A percentile compares a stretch with the other conserved stretches of the same genome.
phyloP scores from a whole-genome alignment of 2,888 invertebrate species.

The Drosophila anomelani region DNA sequence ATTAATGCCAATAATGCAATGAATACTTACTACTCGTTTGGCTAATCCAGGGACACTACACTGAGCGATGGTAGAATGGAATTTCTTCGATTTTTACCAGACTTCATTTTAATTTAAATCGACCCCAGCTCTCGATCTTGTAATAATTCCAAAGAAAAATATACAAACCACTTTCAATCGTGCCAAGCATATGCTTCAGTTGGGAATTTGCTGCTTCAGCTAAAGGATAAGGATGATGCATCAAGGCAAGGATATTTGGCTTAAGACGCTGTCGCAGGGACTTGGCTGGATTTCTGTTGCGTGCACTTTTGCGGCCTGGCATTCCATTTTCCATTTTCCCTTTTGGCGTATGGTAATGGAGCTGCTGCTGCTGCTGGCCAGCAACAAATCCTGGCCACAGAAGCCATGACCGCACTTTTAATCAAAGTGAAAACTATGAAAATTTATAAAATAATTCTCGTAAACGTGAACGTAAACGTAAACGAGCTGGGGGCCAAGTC shows the following conservation, averaged over 20 bases:
- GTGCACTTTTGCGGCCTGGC: conserved; percentile 40
- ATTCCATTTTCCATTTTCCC: conserved; percentile 10
- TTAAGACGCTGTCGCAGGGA: conserved; percentile 22
- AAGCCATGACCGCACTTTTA: conserved; percentile 75
- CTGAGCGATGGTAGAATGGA: not conserved
- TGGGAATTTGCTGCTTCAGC: not conserved
- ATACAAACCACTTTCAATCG: not conserved
- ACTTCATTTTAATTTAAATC: not conserved
- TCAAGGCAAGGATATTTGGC: conserved; percentile 4
- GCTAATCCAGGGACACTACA: conserved; percentile 19
- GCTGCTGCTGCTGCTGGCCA: conserved; percentile 32
- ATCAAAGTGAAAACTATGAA: conserved; percentile 79
- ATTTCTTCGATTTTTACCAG: not conserved
- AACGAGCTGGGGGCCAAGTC: conserved; percentile 25
- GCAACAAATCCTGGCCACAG: conserved; percentile 62
- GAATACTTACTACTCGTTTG: conserved; percentile 36
- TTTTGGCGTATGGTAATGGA: conserved; percentile 57
- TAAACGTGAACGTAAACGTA: conserved; percentile 44
- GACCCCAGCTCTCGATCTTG: not conserved
- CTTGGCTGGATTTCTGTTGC: conserved; percentile 41
- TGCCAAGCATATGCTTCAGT: not conserved
- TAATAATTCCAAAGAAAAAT: not conserved
- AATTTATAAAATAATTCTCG: conserved; percentile 68
- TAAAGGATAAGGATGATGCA: too few relatives aligned
- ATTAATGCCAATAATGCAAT: conserved; percentile 56